These are phyloP conservation scores for Boloria selene DNA, from an alignment of 2,888 invertebrate species.

Conservation along the genomic window DNA sequence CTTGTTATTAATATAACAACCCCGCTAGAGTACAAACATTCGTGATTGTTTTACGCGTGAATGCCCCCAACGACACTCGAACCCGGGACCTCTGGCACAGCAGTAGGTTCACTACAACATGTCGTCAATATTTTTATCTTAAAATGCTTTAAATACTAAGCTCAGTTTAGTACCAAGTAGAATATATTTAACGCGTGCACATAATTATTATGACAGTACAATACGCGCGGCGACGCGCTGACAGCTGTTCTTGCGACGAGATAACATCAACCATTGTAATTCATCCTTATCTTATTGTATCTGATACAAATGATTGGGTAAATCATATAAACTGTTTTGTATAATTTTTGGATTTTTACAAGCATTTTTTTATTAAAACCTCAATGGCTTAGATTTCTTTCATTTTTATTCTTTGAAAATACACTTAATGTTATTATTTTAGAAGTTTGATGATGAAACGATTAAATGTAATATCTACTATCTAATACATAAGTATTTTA, in stretches of 20 bases:
- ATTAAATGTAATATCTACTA: no score
- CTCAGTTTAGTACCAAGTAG: background rate
- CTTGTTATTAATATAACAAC: no score
- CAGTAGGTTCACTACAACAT: no score
- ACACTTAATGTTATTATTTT: no score
- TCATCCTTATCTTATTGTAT: slow-evolving; percentile 10
- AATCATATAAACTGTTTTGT: slow-evolving; percentile 6
- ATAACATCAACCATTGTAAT: slow-evolving; percentile 12
- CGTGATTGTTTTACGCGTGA: no score
- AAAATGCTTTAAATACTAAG: background rate
- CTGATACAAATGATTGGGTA: slow-evolving; percentile 16
- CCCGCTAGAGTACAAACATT: no score
- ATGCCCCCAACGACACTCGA: no score
- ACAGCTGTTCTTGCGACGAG: slow-evolving; percentile 53
- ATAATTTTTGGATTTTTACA: background rate
- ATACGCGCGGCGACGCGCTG: slow-evolving; percentile 56
- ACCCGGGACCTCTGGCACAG: no score
- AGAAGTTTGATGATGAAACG: no score
- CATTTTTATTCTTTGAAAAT: no score
- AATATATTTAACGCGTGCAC: slow-evolving; percentile 23
- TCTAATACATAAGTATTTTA: no score
- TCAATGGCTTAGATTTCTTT: no score
- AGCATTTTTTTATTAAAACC: background rate
- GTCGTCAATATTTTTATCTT: background rate
- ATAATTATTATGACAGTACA: slow-evolving; percentile 75